Conservation (phyloP, 2,888 invertebrate species). For the Drosophila siamana region DNA sequence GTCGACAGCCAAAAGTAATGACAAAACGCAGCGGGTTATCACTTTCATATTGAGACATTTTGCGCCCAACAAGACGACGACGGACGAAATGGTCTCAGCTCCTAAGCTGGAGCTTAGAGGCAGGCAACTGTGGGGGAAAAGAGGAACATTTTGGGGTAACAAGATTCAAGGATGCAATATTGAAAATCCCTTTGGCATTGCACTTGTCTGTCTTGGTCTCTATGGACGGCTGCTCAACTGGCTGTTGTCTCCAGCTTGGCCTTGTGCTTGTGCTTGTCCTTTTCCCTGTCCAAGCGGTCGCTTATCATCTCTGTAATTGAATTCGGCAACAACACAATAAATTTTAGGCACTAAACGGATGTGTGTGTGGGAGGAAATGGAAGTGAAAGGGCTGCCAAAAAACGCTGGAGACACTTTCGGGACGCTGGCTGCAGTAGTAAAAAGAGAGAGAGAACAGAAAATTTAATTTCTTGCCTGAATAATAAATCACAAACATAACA, state of each 20-base stretch:
- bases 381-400: constrained; percentile 47
- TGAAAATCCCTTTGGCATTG: constrained; percentile 63
- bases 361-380: not conserved
- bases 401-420: constrained; percentile 27
- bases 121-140: not conserved
- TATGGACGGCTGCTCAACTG: no score
- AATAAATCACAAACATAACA: constrained; percentile 81
- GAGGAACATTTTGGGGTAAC: no score
- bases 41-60: constrained; percentile 79
- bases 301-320: constrained; percentile 75
- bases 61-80: constrained; percentile 17
- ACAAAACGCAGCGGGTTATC: constrained; percentile 77
- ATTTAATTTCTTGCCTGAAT: constrained; percentile 83
- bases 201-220: constrained; percentile 47
- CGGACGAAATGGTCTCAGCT: constrained; percentile 30
- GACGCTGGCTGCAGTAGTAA: constrained; percentile 8
- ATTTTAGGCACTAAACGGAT: constrained; percentile 64
- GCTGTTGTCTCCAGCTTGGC: constrained; percentile 33
- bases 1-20: constrained; percentile 76
- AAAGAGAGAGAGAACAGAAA: constrained; percentile 65
- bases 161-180: constrained; percentile 67
- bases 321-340: constrained; percentile 80
- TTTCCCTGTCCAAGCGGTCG: constrained; percentile 1
- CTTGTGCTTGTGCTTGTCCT: constrained; percentile 35
- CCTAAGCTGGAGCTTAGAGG: constrained; percentile 26